Evolutionary conservation across 1,140 invertebrate species (phyloP).

Genomic region (Drosophila bocki): DNA sequence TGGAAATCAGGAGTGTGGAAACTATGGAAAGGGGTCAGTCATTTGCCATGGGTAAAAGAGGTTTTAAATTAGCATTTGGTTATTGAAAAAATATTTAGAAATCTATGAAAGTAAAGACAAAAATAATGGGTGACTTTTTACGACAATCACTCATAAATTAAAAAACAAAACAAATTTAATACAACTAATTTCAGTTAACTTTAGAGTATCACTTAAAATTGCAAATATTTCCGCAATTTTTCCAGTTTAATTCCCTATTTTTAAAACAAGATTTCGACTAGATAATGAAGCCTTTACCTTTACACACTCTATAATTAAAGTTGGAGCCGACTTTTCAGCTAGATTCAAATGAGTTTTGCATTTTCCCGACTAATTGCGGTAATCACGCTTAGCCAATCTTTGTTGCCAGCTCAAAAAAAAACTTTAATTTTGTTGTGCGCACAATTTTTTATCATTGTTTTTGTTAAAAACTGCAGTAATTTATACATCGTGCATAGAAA

Average conservation of each 20-base stretch:
- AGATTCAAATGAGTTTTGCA: slow-evolving; percentile 20
- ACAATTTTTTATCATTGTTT: slow-evolving; percentile 79
- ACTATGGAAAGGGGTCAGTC: slow-evolving; percentile 9
- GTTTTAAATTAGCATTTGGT: slow-evolving; percentile 43
- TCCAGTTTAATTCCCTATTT: too few relatives aligned
- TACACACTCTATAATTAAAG: slow-evolving; percentile 11
- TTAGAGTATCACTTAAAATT: not conserved
- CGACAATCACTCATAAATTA: too few relatives aligned
- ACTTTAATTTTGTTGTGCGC: slow-evolving; percentile 69
- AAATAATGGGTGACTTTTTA: too few relatives aligned
- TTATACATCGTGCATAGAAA: slow-evolving; percentile 62
- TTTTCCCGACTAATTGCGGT: slow-evolving; percentile 73
- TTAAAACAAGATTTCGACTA: not conserved
- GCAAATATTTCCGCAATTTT: not conserved
- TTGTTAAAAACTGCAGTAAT: slow-evolving; percentile 79
- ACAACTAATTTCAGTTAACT: too few relatives aligned
- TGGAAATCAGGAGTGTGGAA: slow-evolving; percentile 39
- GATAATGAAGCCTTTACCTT: slow-evolving; percentile 7
- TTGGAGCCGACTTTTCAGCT: slow-evolving; percentile 9
- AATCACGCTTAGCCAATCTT: slow-evolving; percentile 52
- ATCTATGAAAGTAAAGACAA: not conserved
- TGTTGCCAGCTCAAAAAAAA: slow-evolving; percentile 29
- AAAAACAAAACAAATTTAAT: too few relatives aligned
- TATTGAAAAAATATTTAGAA: slow-evolving; percentile 38
- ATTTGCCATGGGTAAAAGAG: too few relatives aligned